Percentiles rank a stretch among this genome's conserved stretches.
These are phyloP conservation scores for Leptinotarsa texana DNA, from an alignment of 1,140 invertebrate species.

Conservation along the genomic window DNA sequence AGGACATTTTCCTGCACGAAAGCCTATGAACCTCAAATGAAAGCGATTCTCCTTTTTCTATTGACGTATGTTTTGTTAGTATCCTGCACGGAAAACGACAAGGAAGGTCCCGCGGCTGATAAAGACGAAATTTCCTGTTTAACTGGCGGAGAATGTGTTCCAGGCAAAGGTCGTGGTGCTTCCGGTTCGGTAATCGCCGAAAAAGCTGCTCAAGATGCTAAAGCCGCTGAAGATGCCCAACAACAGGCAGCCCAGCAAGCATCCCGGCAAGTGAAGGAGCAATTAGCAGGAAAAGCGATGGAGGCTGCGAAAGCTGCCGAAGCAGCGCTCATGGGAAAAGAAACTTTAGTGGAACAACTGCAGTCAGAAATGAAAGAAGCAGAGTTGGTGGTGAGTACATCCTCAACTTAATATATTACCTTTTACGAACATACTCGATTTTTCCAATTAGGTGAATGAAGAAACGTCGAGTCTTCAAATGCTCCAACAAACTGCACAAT, in stretches of 20 bases:
- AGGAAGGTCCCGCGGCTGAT: background rate
- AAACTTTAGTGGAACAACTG: constrained; percentile 59
- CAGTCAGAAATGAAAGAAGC: constrained; percentile 59
- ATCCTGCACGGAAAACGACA: constrained; percentile 15
- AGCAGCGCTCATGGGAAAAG: constrained; percentile 66
- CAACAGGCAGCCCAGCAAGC: constrained; percentile 65
- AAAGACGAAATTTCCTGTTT: constrained; percentile 23
- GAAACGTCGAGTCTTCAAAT: constrained; percentile 63
- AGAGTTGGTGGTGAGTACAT: constrained; percentile 57
- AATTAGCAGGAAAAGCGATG: constrained; percentile 68
- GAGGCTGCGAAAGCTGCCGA: constrained; percentile 70
- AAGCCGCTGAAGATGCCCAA: constrained; percentile 58
- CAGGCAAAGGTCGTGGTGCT: constrained; percentile 1
- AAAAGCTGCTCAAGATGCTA: constrained; percentile 69
- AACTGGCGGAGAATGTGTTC: constrained; percentile 11
- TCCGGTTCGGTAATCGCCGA: constrained; percentile 65
- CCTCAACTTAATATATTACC: no score
- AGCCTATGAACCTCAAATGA: constrained; percentile 2
- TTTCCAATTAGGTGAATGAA: constrained; percentile 58
- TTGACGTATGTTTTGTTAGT: constrained; percentile 14
- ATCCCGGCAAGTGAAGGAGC: constrained; percentile 65
- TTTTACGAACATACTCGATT: no score
- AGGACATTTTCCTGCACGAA: background rate
- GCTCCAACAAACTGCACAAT: constrained; percentile 63
- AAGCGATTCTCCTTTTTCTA: constrained; percentile 11